Evolutionary conservation across 2,888 invertebrate genomes (phyloP).

Genomic region (Agelastica alni): DNA sequence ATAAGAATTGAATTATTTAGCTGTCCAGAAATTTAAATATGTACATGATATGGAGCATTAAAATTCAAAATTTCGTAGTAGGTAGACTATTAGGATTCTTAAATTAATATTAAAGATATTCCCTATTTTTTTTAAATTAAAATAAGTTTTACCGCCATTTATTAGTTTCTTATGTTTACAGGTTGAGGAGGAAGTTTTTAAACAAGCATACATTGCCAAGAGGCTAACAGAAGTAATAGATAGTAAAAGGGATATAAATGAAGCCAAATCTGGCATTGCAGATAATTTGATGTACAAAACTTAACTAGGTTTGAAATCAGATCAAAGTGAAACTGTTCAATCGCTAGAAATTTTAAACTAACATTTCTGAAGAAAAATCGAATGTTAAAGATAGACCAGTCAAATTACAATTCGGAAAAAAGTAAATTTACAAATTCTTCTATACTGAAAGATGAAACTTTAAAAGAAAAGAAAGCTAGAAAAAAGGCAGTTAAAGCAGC

Average conservation of each 20-base stretch:
- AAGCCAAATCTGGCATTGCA: slow-evolving; percentile 74
- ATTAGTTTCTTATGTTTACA: slow-evolving; percentile 31
- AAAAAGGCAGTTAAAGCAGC: slow-evolving; percentile 89
- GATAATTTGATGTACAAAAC: slow-evolving; percentile 83
- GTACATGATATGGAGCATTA: no score
- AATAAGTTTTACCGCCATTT: no score
- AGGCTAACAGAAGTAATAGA: slow-evolving; percentile 87
- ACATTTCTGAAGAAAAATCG: no score
- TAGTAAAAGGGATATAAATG: slow-evolving; percentile 82
- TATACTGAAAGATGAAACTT: slow-evolving; percentile 78
- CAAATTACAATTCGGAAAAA: slow-evolving; percentile 44
- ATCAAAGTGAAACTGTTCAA: slow-evolving; percentile 73
- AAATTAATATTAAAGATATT: no score
- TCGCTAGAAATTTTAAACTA: slow-evolving; percentile 68
- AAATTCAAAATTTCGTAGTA: no score
- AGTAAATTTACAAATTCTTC: slow-evolving; percentile 67
- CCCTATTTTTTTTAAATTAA: no score
- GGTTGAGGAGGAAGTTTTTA: slow-evolving; percentile 91
- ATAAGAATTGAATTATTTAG: no score
- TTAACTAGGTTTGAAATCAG: slow-evolving; percentile 80
- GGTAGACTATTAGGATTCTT: no score
- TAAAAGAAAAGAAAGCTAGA: slow-evolving; percentile 78
- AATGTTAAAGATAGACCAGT: no score
- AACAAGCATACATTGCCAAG: slow-evolving; percentile 91
- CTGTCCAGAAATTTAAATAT: no score